Evolutionary conservation across 2,113 vertebrate species (phyloP).

Genomic region (Donacobius atricapilla): DNA sequence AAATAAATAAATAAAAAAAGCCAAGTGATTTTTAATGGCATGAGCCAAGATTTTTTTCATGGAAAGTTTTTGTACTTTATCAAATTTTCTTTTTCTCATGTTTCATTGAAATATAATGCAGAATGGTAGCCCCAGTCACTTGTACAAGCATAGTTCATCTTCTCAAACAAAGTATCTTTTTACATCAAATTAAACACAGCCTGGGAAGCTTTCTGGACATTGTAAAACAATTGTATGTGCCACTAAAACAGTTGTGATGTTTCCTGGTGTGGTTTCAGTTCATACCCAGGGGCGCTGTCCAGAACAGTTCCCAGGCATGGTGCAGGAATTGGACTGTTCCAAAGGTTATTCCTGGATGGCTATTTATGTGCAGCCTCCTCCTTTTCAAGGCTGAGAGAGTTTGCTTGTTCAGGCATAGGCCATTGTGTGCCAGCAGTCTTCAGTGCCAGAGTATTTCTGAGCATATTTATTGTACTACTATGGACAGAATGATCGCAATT

Average conservation of each 20-base stretch:
- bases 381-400: background rate
- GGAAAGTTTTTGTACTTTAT: background rate
- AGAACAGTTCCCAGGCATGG: background rate
- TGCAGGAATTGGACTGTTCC: background rate
- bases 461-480: background rate
- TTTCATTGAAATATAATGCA: background rate
- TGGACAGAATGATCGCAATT: background rate
- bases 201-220: background rate
- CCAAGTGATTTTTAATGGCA: background rate
- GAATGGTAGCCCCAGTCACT: background rate
- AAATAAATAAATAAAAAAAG: background rate
- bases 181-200: background rate
- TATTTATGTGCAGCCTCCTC: background rate
- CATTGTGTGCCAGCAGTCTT: background rate
- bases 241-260: background rate
- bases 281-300: background rate
- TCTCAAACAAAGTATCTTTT: background rate
- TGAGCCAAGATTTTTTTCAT: background rate
- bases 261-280: background rate
- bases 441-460: slow-evolving; percentile 2
- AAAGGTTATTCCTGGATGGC: background rate
- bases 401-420: background rate
- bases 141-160: background rate
- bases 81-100: background rate
- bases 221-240: background rate